Conservation (phyloP, 23 tunicate species). For the Ciona savignyi region DNA sequence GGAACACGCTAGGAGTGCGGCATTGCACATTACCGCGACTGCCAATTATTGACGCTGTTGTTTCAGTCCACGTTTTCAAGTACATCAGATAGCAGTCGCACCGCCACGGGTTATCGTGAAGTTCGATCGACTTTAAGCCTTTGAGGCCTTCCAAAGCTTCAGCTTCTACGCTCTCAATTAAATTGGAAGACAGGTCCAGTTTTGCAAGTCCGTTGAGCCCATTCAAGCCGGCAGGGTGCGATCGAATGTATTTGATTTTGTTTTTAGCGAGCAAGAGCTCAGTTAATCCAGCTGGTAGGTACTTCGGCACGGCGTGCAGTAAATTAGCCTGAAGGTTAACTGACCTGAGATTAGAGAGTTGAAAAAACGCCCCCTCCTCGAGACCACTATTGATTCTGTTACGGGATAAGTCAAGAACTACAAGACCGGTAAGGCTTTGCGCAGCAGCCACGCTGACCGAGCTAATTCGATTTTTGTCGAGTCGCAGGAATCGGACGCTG, state of each 20-base stretch:
- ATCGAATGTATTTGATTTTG: constrained; percentile 2
- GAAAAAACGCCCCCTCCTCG: constrained; percentile 3
- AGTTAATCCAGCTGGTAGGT: not conserved
- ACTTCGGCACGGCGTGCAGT: constrained; percentile 5
- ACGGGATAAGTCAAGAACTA: constrained; percentile 15
- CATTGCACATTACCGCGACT: constrained; percentile 37
- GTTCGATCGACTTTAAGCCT: constrained; percentile 22
- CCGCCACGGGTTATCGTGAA: constrained; percentile 70
- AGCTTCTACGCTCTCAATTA: constrained; percentile 37
- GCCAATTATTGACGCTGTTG: constrained; percentile 26
- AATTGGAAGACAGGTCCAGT: constrained; percentile 56
- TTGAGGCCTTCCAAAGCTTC: constrained; percentile 25
- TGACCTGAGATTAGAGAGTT: not conserved
- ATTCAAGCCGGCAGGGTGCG: not conserved
- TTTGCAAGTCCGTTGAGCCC: constrained; percentile 1
- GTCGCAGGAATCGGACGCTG: not conserved
- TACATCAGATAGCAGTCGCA: constrained; percentile 75
- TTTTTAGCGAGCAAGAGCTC: constrained; percentile 13
- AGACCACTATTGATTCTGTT: constrained; percentile 11
- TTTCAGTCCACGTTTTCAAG: constrained; percentile 41
- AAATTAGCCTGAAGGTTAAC: constrained; percentile 13
- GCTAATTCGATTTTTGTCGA: constrained; percentile 11
- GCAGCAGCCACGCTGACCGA: not conserved
- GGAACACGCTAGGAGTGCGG: constrained; percentile 20
- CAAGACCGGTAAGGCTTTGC: constrained; percentile 3